Conservation (phyloP, 2,113 vertebrate species). For the Heterotis niloticus region DNA sequence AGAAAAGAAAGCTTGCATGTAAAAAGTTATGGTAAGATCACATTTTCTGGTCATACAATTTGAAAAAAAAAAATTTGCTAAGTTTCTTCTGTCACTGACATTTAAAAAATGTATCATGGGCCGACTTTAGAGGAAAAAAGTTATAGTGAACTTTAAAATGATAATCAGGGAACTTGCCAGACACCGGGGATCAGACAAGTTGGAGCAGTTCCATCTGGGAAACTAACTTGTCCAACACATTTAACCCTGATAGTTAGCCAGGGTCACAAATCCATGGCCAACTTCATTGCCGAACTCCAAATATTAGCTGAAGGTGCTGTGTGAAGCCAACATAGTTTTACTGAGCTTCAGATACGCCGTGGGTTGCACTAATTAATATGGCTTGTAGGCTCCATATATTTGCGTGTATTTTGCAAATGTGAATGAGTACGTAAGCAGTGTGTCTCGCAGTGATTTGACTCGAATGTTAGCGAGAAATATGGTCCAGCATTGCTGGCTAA, state of each 20-base stretch:
- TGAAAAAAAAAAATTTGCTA: not conserved
- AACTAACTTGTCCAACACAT: not conserved
- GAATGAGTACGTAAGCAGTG: too few species aligned
- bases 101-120: not conserved
- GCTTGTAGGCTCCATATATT: too few species aligned
- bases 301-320: not conserved
- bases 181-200: not conserved
- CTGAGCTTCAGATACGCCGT: too few species aligned
- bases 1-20: too few species aligned
- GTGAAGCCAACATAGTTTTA: not conserved
- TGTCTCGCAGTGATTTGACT: too few species aligned
- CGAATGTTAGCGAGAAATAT: not conserved
- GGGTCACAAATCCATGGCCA: not conserved
- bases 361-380: too few species aligned
- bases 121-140: not conserved
- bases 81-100: not conserved
- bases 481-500: not conserved
- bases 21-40: too few species aligned
- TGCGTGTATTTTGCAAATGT: too few species aligned
- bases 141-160: conserved; percentile 9
- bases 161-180: not conserved
- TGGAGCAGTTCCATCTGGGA: not conserved
- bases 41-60: not conserved
- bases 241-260: not conserved
- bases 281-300: not conserved